Conservation (phyloP, 2,888 invertebrate species). For the Hemicrepidius hirtus region DNA sequence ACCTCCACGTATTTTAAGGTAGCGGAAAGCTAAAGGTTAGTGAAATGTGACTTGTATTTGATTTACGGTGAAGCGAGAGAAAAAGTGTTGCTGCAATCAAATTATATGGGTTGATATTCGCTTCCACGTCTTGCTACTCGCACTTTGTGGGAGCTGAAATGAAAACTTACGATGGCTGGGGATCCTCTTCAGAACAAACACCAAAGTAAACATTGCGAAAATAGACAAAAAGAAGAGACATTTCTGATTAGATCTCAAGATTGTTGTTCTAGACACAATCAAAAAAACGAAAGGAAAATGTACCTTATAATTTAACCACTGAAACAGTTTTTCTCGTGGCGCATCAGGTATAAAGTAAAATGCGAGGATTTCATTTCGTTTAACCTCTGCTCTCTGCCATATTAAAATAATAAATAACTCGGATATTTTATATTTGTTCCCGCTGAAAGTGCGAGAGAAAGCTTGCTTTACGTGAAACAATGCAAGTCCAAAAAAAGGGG, state of each 20-base stretch:
- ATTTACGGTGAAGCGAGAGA: conserved; percentile 12
- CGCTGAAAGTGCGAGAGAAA: not conserved
- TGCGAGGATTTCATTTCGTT: conserved; percentile 8
- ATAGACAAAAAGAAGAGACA: conserved; percentile 9
- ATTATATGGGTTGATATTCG: conserved; percentile 27
- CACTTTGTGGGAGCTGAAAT: conserved; percentile 17
- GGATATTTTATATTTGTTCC: conserved; percentile 1
- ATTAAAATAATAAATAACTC: conserved; percentile 18
- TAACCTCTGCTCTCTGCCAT: conserved; percentile 2
- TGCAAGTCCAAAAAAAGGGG: too few relatives aligned
- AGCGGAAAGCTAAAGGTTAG: conserved; percentile 7
- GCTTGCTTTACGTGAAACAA: not conserved
- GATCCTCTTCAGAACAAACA: conserved; percentile 11
- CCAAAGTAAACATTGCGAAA: conserved; percentile 22
- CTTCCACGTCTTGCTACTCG: conserved; percentile 10
- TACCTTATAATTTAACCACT: conserved; percentile 16
- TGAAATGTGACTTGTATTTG: conserved; percentile 26
- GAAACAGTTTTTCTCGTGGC: not conserved
- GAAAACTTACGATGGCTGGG: conserved; percentile 21
- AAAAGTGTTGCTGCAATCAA: conserved; percentile 18
- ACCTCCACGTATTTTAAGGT: conserved; percentile 2
- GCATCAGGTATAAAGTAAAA: conserved; percentile 8
- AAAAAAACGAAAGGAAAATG: conserved; percentile 8
- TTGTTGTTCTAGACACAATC: conserved; percentile 24
- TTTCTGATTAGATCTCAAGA: conserved; percentile 18